Evolutionary conservation across 2,113 vertebrate species (phyloP), one percentile per base, ranked within the genome.

Genomic region (Semicossyphus pulcher): DNA sequence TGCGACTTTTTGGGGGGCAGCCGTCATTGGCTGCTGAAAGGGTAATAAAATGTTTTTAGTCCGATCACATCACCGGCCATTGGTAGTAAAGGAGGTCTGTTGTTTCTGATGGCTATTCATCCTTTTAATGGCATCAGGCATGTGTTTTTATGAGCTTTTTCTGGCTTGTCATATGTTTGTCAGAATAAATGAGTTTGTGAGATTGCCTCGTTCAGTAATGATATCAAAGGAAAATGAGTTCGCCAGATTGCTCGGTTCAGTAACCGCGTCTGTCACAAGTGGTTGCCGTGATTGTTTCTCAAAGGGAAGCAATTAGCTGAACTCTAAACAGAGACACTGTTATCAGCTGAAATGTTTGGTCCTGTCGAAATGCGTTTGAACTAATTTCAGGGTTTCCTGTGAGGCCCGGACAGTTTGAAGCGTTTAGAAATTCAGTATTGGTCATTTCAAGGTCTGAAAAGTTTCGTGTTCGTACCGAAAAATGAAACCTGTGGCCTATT

Each of bases 291-390:
- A 67, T 73, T 75, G 45, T 53, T 78, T 56, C 67, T 77, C 58
- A 36, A 54, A 75, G 7, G 20, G 67, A 83, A 77, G 63, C 51
- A 81, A 73, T 87, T 76, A 81, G 51, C 71, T 34, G 32, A 21
- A 23, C 11, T 26, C 39, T 18, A 26, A 79, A 56, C 34, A 4
- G 18, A 37, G 49, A n/a, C 47, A 1, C 9, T 2, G 65, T 52
- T 67, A 39, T 79, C 29, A 47, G 67, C 11, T 7, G 8, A 39
- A 53, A 74, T 62, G 62, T 60, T 70, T 60, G 42, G 42, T 66
- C 21, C 36, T 12, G 32, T 72, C 51, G 49, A 23, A 48, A 10
- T 20, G 44, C 58, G 36, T 29, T 64, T 20, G 1, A 48, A 31
- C 29, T 45, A 9, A 73, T 76, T 62, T 70, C 32, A 32, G 42